Conservation (phyloP, 2,888 invertebrate species). For the Pocota personata region DNA sequence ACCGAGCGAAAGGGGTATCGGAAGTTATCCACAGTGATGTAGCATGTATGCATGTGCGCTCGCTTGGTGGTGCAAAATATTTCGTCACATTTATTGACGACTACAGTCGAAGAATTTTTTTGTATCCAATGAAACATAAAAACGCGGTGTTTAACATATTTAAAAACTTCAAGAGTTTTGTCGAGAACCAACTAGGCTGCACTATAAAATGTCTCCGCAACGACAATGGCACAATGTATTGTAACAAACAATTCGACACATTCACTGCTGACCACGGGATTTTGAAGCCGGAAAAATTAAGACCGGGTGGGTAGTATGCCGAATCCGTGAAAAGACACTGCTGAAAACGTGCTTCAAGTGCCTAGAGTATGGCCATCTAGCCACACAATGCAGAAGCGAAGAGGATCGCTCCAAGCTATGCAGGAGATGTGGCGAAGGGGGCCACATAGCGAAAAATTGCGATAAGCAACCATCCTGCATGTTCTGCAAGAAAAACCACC, state of each 20-base stretch:
- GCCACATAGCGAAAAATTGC: too few relatives aligned
- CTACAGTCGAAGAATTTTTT: background rate
- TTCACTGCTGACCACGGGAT: slow-evolving; percentile 30
- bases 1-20: background rate
- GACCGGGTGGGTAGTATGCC: too few relatives aligned
- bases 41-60: too few relatives aligned
- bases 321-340: too few relatives aligned
- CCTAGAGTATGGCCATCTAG: too few relatives aligned
- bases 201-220: slow-evolving; percentile 17
- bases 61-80: background rate
- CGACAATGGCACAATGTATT: slow-evolving; percentile 34
- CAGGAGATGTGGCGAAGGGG: too few relatives aligned
- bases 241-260: slow-evolving; percentile 28
- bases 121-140: background rate
- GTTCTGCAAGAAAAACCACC: too few relatives aligned
- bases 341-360: too few relatives aligned
- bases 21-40: slow-evolving; percentile 4
- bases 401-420: too few relatives aligned
- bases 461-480: too few relatives aligned
- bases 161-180: background rate
- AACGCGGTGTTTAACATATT: background rate
- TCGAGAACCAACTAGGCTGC: background rate
- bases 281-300: too few relatives aligned
- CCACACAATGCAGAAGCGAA: too few relatives aligned
- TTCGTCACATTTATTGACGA: background rate